A percentile compares a stretch with the other conserved stretches of the same genome.
Conservation (phyloP, 2,113 vertebrate species). For the Speoplatyrhinus poulsoni region DNA sequence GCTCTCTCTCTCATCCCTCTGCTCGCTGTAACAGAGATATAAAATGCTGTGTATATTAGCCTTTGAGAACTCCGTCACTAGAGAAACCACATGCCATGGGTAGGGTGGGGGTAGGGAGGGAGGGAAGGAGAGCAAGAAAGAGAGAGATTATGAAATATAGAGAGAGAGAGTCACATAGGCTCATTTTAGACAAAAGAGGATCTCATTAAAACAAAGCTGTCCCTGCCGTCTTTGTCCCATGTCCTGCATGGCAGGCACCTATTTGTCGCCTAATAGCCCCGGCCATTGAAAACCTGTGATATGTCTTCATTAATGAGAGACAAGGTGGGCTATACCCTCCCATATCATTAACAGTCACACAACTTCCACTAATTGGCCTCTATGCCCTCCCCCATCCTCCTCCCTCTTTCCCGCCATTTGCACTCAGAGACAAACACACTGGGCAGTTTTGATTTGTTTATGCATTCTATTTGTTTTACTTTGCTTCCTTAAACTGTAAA, state of each 20-base stretch:
- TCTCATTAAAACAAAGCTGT: conserved; percentile 86
- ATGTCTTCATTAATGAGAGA: conserved; percentile 94
- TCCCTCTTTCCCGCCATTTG: conserved; percentile 1
- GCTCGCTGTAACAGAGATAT: conserved; percentile 83
- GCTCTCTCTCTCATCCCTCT: conserved; percentile 21
- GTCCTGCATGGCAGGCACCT: conserved; percentile 88
- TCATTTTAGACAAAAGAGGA: conserved; percentile 65
- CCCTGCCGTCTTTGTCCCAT: conserved; percentile 79
- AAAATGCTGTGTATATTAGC: conserved; percentile 86
- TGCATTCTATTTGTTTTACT: conserved; percentile 62
- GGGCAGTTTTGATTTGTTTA: conserved; percentile 72
- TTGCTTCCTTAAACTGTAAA: conserved; percentile 71
- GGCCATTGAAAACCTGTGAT: conserved; percentile 87
- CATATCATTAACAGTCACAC: conserved; percentile 85
- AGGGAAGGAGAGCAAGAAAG: conserved; percentile 18
- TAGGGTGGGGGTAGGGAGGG: conserved; percentile 23
- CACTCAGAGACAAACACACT: conserved; percentile 53
- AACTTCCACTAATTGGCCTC: conserved; percentile 88
- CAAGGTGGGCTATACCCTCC: conserved; percentile 78
- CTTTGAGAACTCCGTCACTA: conserved; percentile 86
- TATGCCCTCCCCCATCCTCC: conserved; percentile 54
- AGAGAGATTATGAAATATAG: conserved; percentile 7
- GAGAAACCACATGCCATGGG: conserved; percentile 83
- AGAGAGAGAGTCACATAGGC: conserved; percentile 51
- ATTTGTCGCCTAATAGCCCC: conserved; percentile 95